Conservation (phyloP, 2,113 vertebrate species). For the Ameiurus melas region DNA sequence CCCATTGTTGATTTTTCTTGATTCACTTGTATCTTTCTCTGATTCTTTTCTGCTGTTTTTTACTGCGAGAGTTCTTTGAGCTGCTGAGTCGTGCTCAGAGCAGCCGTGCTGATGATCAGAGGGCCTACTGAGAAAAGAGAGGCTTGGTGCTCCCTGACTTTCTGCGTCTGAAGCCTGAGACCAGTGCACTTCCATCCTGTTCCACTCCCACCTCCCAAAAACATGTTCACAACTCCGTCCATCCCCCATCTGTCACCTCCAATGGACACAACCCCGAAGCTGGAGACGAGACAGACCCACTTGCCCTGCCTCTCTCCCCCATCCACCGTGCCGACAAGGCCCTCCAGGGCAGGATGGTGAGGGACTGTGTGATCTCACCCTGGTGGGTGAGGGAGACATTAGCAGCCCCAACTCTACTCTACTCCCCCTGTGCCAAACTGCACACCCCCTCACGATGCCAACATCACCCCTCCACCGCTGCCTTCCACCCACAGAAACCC, state of each 20-base stretch:
- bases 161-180: constrained; percentile 68
- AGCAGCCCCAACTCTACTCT: constrained; percentile 89
- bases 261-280: constrained; percentile 66
- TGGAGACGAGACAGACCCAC: constrained; percentile 68
- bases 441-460: constrained; percentile 69
- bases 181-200: constrained; percentile 59
- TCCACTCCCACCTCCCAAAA: constrained; percentile 69
- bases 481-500: constrained; percentile 74
- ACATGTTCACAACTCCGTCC: constrained; percentile 57
- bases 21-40: not conserved
- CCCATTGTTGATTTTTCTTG: not conserved
- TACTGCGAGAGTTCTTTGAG: constrained; percentile 91
- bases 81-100: constrained; percentile 96
- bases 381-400: constrained; percentile 89
- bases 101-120: constrained; percentile 92
- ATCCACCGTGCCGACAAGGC: constrained; percentile 61
- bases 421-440: constrained; percentile 66
- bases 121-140: constrained; percentile 93
- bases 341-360: constrained; percentile 78
- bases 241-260: constrained; percentile 51
- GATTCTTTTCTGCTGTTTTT: too few relatives aligned
- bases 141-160: constrained; percentile 94
- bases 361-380: constrained; percentile 80
- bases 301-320: constrained; percentile 73
- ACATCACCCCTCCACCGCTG: constrained; percentile 76